phyloP scores from a whole-genome alignment of 2,113 vertebrate species.

The Pimephales promelas region DNA sequence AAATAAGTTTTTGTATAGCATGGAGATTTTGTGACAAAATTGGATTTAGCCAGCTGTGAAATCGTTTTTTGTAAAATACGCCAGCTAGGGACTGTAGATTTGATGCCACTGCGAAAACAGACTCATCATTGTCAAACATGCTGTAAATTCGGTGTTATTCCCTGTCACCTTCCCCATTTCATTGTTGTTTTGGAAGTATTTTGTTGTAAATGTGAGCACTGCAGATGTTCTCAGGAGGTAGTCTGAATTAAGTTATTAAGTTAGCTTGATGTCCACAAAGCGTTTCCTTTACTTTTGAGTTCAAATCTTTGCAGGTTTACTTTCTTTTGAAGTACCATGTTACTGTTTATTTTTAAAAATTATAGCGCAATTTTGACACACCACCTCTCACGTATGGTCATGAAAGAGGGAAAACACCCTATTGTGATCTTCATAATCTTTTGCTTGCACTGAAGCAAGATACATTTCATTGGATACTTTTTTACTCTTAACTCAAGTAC shows the following conservation, averaged over 20 bases:
- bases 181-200: background rate
- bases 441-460: background rate
- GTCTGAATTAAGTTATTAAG: background rate
- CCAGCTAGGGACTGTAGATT: constrained; percentile 61
- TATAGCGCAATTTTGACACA: too few species aligned
- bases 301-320: background rate
- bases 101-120: constrained; percentile 8
- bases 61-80: constrained; percentile 72
- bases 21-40: constrained; percentile 72
- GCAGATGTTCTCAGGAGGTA: background rate
- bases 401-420: background rate
- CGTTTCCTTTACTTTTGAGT: background rate
- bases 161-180: background rate
- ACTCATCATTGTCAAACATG: constrained; percentile 57
- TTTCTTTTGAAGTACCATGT: too few species aligned
- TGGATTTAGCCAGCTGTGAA: constrained; percentile 76
- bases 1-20: constrained; percentile 67
- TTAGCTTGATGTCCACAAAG: background rate
- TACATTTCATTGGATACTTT: background rate
- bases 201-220: background rate
- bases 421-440: background rate
- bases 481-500: background rate
- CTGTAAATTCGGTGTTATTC: background rate
- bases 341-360: too few species aligned
- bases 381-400: too few species aligned